Base-by-base conservation (phyloP, 2,888 invertebrate genomes). In the Agonum fuliginosum region DNA sequence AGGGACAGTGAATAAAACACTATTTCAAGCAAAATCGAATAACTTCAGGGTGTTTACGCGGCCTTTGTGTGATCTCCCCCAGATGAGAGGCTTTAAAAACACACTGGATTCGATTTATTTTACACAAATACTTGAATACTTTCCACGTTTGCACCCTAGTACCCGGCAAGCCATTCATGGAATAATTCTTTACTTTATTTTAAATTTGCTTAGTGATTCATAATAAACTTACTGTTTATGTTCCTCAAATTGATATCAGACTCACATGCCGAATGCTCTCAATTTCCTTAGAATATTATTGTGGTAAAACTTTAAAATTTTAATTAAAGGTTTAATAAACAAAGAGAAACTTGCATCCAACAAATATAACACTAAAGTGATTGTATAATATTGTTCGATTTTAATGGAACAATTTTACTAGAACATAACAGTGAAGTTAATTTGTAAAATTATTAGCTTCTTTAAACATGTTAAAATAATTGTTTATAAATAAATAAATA, bases 21-120 rank as follows among this genome's bases (percentile, higher is more conserved):
- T 51, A 54, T 48, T 78, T 65, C 62, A 27, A 67, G 43, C 51
- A 69, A 79, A 79, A 79, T 79, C 79, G 79, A 78, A 79, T 79
- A 79, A 76, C 79, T 74, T 79, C 79, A 58, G 79, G 74, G 69
- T 79, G 74, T 79, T 79, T 79, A 74, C 79, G 54, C 78, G 30
- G 41, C 76, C 43, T 43, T 46, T 71, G 41, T 48, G 51, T 70
- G 34, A 46, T 14, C 41, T 27, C 30, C 70, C 70, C 70, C 14
- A 69, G 69, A 54, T 54, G 58, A 51, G 41, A 41, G 73, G 54
- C 58, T 73, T 43, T 73, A 54, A 73, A 73, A 73, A 73, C 54
- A 73, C 51, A 37, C 48, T 34, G 37, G 48, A 54, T 37, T 54
- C 73, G 37, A 41, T 73, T 73, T 78, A 62, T 62, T 62, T 24